These are phyloP conservation scores for Bombus ignitus DNA, from an alignment of 1,140 invertebrate genomes.

Conservation along the genomic window DNA sequence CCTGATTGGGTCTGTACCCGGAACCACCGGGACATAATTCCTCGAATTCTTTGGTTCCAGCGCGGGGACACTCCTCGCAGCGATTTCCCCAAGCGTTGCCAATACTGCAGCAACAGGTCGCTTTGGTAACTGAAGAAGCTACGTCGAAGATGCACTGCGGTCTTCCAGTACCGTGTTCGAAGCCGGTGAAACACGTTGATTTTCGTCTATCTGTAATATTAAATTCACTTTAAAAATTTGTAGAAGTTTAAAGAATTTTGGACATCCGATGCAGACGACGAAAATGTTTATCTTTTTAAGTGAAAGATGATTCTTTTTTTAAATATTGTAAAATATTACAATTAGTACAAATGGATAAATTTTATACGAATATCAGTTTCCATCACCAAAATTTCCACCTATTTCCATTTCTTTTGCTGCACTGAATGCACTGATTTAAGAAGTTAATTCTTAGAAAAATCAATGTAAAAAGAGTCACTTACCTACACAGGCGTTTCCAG, in stretches of 20 bases:
- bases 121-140: conserved; percentile 85
- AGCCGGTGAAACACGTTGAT: conserved; percentile 87
- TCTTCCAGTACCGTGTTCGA: conserved; percentile 69
- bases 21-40: conserved; percentile 91
- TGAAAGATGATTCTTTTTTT: neutral
- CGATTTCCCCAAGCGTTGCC: conserved; percentile 92
- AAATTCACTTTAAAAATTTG: neutral
- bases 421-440: too few species aligned
- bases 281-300: too few species aligned
- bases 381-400: too few species aligned
- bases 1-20: conserved; percentile 91
- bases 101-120: conserved; percentile 94
- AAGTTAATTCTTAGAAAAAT: neutral
- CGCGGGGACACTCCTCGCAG: conserved; percentile 91
- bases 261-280: too few species aligned
- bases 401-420: too few species aligned
- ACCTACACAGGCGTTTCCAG: conserved; percentile 89
- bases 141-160: conserved; percentile 77
- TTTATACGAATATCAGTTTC: too few species aligned
- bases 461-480: conserved; percentile 60
- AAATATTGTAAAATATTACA: too few species aligned
- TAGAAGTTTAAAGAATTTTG: too few species aligned
- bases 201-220: conserved; percentile 87
- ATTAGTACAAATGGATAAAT: too few species aligned
- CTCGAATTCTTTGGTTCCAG: conserved; percentile 88